Conservation (phyloP, 1,140 invertebrate genomes). For the Drosophila eugracilis region DNA sequence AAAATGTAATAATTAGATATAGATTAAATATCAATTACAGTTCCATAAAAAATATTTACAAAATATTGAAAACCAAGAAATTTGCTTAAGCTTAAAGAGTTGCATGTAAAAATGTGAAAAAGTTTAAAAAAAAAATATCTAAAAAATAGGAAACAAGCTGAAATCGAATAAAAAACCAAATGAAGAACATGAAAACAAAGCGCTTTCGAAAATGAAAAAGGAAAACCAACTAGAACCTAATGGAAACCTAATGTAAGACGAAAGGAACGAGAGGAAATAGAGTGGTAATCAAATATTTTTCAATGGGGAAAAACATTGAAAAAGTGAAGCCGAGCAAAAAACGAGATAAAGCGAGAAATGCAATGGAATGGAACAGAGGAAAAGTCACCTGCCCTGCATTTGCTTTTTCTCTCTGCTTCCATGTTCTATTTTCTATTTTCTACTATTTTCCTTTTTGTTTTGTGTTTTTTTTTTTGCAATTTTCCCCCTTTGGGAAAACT, state of each 20-base stretch:
- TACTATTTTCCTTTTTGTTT: neutral
- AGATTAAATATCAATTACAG: neutral
- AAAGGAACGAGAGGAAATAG: constrained; percentile 1
- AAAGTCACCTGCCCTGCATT: constrained; percentile 23
- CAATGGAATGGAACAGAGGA: constrained; percentile 37
- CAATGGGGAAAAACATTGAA: constrained; percentile 4
- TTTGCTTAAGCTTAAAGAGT: neutral
- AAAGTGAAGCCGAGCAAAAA: constrained; percentile 21
- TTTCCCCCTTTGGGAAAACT: constrained; percentile 12
- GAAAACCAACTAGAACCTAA: neutral
- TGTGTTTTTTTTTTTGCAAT: neutral
- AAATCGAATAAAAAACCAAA: neutral
- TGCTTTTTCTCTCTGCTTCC: neutral
- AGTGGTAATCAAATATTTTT: constrained; percentile 19
- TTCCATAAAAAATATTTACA: neutral
- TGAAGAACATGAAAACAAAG: neutral
- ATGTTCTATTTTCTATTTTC: too few species aligned
- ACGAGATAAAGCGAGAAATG: constrained; percentile 26
- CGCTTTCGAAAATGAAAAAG: neutral
- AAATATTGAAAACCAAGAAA: neutral
- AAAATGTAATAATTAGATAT: neutral
- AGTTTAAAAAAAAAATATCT: neutral
- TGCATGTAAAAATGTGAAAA: neutral
- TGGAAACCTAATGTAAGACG: constrained; percentile 1
- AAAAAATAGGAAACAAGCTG: neutral